Evolutionary conservation across 2,113 vertebrate species (phyloP), one percentile per base, ranked within the genome.

Genomic region (Chaetorhynchus papuensis): DNA sequence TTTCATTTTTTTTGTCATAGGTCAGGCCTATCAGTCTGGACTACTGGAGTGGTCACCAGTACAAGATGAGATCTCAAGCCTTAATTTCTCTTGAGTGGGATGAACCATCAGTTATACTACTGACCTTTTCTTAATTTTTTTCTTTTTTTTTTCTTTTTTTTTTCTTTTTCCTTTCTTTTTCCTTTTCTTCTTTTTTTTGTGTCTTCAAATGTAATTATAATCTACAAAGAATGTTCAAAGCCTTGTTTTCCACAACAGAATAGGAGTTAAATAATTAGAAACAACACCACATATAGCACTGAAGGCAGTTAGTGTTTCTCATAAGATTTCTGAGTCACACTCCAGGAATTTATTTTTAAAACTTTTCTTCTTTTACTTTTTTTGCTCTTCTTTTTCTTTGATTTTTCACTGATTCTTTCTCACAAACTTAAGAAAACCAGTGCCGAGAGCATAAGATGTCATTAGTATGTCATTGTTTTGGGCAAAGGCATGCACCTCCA

Each of bases 141-240:
- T 54, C 1, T 10, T 56, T 19, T 15, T 13, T 2, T 16, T 35
- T 11, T 15, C 8, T 17, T 30, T 52, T 30, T 19, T 13, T 26
- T 26, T 10, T 13, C 4, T 5, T 39, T 44, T 28, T 6, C 1
- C 4, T 7, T 26, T 49, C 1, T 1, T 11, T 15, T 39, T 20
- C 6, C 1, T 2, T 9, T 4, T 7, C 7, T 13, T 16, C 1
- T 4, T 4, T 5, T 15, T 2, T 26, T 12, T 52, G 1, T 12
- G 5, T 33, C 23, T 66, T 75, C 11, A 39, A 57, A 52, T 54
- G 10, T 26, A 65, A 33, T 42, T 57, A 37, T 49, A 49, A 59
- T 56, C 44, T 75, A 50, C 22, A 56, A 71, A 71, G 27, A 56
- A 42, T 76, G 2, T 24, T 42, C 11, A 76, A 77, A 42, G 5